A percentile compares a stretch with the other conserved stretches of the same genome.
Conservation (phyloP, 1,140 invertebrate species). For the Brachionus plicatilis region DNA sequence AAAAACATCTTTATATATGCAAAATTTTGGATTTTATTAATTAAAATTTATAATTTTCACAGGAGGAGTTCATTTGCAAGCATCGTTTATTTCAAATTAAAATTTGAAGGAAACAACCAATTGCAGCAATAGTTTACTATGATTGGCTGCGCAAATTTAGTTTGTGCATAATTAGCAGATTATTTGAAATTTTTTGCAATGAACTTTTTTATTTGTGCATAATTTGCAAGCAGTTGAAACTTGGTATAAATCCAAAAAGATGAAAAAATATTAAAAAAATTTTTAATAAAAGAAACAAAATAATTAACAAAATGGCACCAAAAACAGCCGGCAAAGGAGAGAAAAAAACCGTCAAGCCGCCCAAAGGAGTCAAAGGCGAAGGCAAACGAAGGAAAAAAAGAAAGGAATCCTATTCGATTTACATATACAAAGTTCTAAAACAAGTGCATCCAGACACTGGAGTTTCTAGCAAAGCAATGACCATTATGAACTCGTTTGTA, state of each 20-base stretch:
- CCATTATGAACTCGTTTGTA: constrained; percentile 55
- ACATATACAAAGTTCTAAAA: constrained; percentile 68
- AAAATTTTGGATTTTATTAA: neutral
- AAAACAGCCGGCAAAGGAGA: constrained; percentile 41
- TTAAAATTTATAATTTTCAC: neutral
- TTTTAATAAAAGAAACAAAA: neutral
- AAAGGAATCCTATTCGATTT: constrained; percentile 65
- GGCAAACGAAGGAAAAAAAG: constrained; percentile 4
- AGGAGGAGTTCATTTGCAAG: neutral
- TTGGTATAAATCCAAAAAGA: neutral
- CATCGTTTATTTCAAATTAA: neutral
- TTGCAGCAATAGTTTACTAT: neutral
- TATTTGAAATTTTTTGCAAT: neutral
- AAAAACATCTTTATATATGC: neutral
- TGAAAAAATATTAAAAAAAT: neutral
- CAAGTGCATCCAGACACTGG: constrained; percentile 68
- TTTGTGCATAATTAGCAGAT: neutral
- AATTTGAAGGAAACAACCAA: neutral
- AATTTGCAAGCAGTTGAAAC: neutral
- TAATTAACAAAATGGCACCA: constrained; percentile 37
- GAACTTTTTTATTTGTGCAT: neutral
- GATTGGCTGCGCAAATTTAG: neutral
- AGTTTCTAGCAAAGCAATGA: constrained; percentile 59
- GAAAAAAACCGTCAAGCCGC: constrained; percentile 44
- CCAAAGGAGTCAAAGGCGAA: constrained; percentile 41